A percentile compares a stretch with the other conserved stretches of the same genome.
phyloP scores from a whole-genome alignment of 2,797 vertebrate genomes.

The Sebastes reedi region DNA sequence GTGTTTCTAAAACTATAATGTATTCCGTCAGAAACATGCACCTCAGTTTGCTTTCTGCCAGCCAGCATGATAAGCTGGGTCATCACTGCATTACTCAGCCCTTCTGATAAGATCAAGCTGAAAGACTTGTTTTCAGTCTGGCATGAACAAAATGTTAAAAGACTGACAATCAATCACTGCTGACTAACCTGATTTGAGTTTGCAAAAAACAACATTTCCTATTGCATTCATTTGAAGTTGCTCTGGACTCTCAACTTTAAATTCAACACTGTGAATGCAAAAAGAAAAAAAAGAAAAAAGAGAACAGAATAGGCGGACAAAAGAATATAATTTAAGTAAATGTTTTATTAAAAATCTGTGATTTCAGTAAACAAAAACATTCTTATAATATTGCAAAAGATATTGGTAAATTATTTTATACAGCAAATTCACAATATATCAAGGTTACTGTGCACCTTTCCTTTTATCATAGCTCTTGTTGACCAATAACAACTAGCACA shows the following conservation, averaged over 20 bases:
- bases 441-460: constrained; percentile 19
- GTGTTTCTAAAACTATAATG: neutral
- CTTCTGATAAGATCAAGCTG: too few relatives aligned
- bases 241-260: neutral
- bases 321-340: neutral
- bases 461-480: neutral
- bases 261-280: neutral
- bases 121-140: too few relatives aligned
- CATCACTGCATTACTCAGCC: too few relatives aligned
- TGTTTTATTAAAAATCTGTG: constrained; percentile 61
- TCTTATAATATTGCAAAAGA: neutral
- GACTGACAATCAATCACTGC: neutral
- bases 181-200: neutral
- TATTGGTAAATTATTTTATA: constrained; percentile 15
- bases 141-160: neutral
- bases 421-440: constrained; percentile 35
- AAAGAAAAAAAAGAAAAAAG: neutral
- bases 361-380: constrained; percentile 22
- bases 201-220: neutral
- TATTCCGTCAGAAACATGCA: neutral
- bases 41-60: neutral
- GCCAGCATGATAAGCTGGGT: neutral
- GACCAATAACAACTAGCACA: neutral
- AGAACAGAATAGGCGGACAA: neutral
- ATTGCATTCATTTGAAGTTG: neutral